These are phyloP conservation scores for Sylvilagus floridanus DNA, from an alignment of 2,797 vertebrate genomes.

Conservation along the genomic window DNA sequence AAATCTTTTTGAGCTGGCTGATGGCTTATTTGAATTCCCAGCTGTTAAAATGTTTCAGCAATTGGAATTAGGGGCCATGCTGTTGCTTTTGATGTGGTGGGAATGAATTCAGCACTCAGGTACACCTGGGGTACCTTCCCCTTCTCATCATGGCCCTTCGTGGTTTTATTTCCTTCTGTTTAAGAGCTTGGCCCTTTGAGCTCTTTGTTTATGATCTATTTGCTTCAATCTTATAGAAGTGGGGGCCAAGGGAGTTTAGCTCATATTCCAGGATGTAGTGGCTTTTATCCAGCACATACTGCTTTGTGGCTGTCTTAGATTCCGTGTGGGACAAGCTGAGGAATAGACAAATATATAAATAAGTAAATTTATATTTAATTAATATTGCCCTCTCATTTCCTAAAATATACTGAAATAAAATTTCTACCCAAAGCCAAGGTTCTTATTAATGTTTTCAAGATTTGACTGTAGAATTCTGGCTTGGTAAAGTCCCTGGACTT, in stretches of 20 bases:
- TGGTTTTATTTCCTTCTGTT: constrained; percentile 73
- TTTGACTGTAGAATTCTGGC: constrained; percentile 38
- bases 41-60: constrained; percentile 84
- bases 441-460: constrained; percentile 67
- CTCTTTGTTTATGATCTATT: constrained; percentile 65
- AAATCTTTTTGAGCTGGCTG: constrained; percentile 83
- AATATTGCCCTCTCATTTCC: constrained; percentile 39
- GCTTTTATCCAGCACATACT: constrained; percentile 41
- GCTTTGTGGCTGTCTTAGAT: constrained; percentile 60
- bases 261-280: constrained; percentile 66
- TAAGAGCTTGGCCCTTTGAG: constrained; percentile 59
- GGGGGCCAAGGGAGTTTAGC: constrained; percentile 40
- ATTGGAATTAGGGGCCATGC: constrained; percentile 73
- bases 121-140: constrained; percentile 74
- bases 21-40: constrained; percentile 88
- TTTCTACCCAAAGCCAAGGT: constrained; percentile 44
- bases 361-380: constrained; percentile 70
- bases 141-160: constrained; percentile 35
- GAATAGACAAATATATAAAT: constrained; percentile 66
- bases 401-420: constrained; percentile 62
- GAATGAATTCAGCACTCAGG: constrained; percentile 65
- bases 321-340: constrained; percentile 51
- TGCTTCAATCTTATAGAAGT: constrained; percentile 51
- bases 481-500: not conserved
- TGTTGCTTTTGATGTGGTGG: constrained; percentile 81